phyloP scores from a whole-genome alignment of 2,113 vertebrate species.

The Calyptomena viridis region DNA sequence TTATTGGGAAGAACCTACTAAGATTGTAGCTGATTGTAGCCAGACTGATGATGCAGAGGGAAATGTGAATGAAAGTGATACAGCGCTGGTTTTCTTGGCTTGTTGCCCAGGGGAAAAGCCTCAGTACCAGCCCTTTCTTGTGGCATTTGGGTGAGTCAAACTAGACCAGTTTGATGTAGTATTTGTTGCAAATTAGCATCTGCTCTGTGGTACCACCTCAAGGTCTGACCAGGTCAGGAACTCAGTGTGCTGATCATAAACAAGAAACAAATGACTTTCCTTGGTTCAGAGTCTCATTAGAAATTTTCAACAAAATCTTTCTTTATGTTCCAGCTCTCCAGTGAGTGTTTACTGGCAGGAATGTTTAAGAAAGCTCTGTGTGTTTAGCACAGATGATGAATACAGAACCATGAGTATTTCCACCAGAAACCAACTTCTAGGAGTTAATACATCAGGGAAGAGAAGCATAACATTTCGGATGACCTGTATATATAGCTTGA shows the following conservation, averaged over 20 bases:
- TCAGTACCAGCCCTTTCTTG: background rate
- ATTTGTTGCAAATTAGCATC: slow-evolving; percentile 44
- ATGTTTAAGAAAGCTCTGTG: slow-evolving; percentile 25
- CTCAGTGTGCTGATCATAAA: slow-evolving; percentile 17
- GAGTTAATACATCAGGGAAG: background rate
- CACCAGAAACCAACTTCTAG: background rate
- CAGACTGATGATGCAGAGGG: background rate
- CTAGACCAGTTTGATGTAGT: background rate
- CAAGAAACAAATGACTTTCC: slow-evolving; percentile 24
- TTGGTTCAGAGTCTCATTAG: slow-evolving; percentile 23
- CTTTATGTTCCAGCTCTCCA: slow-evolving; percentile 50
- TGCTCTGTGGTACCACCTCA: slow-evolving; percentile 34
- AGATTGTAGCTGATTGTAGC: background rate
- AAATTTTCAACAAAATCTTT: slow-evolving; percentile 39
- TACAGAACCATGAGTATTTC: background rate
- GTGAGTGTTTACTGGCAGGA: slow-evolving; percentile 32
- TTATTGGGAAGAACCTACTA: background rate
- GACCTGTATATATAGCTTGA: background rate
- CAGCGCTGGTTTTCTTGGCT: background rate
- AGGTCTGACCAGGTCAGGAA: slow-evolving; percentile 55
- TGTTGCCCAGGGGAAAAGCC: background rate
- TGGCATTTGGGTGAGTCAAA: background rate
- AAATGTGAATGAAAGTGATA: background rate
- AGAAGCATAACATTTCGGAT: background rate
- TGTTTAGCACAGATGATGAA: background rate